These are phyloP conservation scores for Antigone vipio DNA, from an alignment of 2,113 vertebrate species.

Conservation along the genomic window DNA sequence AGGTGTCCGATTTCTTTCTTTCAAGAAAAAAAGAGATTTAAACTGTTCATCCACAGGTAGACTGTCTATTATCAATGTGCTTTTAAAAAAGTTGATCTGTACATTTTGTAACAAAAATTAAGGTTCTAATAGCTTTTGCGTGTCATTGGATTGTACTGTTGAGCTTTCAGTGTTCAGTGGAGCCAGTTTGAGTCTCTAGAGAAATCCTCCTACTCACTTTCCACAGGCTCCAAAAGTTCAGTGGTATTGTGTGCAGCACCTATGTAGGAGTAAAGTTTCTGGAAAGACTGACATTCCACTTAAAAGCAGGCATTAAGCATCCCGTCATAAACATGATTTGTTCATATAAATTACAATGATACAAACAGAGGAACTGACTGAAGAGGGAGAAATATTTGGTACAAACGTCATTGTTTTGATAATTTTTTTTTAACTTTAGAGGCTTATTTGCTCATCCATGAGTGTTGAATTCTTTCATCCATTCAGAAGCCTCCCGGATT, in stretches of 20 bases:
- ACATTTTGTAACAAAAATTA: not conserved
- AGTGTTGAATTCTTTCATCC: not conserved
- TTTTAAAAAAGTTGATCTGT: not conserved
- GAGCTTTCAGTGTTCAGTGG: not conserved
- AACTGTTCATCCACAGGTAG: not conserved
- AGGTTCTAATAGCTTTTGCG: not conserved
- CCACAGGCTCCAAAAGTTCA: not conserved
- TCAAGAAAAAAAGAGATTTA: not conserved
- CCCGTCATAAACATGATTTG: not conserved
- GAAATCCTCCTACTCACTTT: conserved; percentile 23
- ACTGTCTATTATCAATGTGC: not conserved
- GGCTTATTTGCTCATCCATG: not conserved
- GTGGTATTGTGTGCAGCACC: not conserved
- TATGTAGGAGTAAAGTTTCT: not conserved
- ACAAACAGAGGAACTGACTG: not conserved
- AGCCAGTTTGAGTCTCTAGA: not conserved
- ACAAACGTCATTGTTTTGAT: not conserved
- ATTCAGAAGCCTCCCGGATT: not conserved
- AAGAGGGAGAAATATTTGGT: not conserved
- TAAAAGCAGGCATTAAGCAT: not conserved
- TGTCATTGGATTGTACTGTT: not conserved
- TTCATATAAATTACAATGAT: not conserved
- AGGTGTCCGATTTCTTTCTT: not conserved
- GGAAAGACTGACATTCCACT: not conserved
- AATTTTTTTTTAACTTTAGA: not conserved